Evolutionary conservation across 1,140 invertebrate genomes (phyloP), one percentile per base, ranked within the genome.

Genomic region (Pantala flavescens): DNA sequence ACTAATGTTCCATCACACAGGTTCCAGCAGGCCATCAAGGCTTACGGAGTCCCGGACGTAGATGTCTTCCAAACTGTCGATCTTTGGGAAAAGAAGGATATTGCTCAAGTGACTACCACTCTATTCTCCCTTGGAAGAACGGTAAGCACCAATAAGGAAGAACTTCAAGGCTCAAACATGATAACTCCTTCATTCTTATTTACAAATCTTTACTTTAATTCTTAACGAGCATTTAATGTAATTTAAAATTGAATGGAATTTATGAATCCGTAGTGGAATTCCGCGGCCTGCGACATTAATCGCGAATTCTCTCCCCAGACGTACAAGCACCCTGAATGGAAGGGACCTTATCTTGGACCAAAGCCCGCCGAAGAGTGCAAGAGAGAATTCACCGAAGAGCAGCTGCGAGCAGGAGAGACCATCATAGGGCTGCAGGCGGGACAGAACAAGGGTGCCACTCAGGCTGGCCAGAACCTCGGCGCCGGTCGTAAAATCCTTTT

Each of bases 41-140:
- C 88, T 71, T 96, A 97, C 79, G 96, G 96, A 12, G 94, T 98
- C 3, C 87, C 90, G 11, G 93, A 95, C 78, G 88, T 91, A 7
- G 96, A 98, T 80, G 86, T 96, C 1, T 98, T 98, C 87, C 95
- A 97, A 83, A 95, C 95, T 0, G 93, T 95, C 10, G 96, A 98
- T 81, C 85, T 98, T 7, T 98, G 89, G 87, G 95, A 98, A 81
- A 90, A 91, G 81, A 96, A 97, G 82, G 96, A 98, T 81, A 94
- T 98, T 77, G 88, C 91, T 11, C 89, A 93, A 78, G 95, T 98
- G 0, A 92, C 93, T 9, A 90, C 89, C 73, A 94, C 93, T 43
- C 88, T 98, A 74, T 95, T 93, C 81, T 92, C 95, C 42, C 87
- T 98, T 73, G 95, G 94, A 14, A 88, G 96, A 79, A 90, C 91